Evolutionary conservation across 2,797 vertebrate species (phyloP), one percentile per base, ranked within the genome.

Genomic region (Atherinosoma microstoma): DNA sequence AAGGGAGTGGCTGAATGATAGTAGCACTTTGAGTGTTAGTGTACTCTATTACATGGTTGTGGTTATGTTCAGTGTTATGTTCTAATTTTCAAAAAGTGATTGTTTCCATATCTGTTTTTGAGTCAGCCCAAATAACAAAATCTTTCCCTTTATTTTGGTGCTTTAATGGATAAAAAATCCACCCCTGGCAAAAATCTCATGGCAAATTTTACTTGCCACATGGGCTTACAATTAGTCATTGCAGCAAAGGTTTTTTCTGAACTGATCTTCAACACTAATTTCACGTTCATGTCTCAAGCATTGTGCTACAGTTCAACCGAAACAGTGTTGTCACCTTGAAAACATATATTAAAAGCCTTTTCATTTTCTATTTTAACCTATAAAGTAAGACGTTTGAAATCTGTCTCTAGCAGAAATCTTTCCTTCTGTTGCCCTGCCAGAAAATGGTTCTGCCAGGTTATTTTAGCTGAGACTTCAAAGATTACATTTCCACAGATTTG

Each of bases 401-500:
- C 29, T 78, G 63, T 74, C 76, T 71, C 76, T 5, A n/a, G 67
- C 16, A 54, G 58, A 64, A 63, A 78, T 57, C 54, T 77, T 83
- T 74, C 54, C 63, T 72, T 83, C 70, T 74, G 57, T 85, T 82
- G 20, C 73, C 64, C 60, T 84, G 71, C 59, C 76, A 74, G 82
- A 87, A 83, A 90, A 79, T 71, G 40, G 58, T 75, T 89, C 67
- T 82, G 83, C 81, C 68, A 64, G 79, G 77, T 75, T 86, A 78
- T 88, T 91, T 88, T 83, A 88, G 81, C 72, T 3, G 67, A 64
- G 47, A 74, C 78, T 83, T 84, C 82, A 78, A 84, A 88, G 89
- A 93, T 91, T 88, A 86, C 82, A 81, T 89, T 92, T 90, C 87
- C 80, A 60, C 64, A 79, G 70, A 86, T 84, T 79, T 80, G 80